Conservation (phyloP, 2,797 vertebrate species). For the Darevskia nairensis region DNA sequence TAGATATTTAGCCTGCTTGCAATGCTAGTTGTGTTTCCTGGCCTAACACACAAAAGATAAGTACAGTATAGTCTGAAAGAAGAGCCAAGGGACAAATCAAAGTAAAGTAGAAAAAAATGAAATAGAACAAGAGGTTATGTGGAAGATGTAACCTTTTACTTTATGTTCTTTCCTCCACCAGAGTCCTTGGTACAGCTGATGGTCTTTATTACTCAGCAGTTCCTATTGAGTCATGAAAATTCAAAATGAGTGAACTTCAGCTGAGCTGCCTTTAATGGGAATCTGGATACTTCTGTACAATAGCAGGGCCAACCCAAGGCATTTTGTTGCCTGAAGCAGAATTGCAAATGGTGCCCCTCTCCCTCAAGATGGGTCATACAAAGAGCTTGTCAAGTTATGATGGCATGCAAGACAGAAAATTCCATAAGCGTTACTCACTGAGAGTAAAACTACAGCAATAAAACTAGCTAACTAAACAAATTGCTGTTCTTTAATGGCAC, state of each 20-base stretch:
- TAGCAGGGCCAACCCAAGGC: no score
- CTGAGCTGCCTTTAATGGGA: background rate
- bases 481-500: background rate
- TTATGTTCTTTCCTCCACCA: background rate
- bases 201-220: background rate
- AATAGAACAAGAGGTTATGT: background rate
- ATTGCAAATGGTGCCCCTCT: background rate
- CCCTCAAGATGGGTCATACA: background rate
- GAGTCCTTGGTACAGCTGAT: constrained; percentile 8
- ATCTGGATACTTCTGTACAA: background rate
- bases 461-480: background rate
- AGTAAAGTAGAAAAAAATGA: background rate
- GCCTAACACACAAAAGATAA: background rate
- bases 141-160: background rate
- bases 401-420: background rate
- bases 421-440: background rate
- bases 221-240: background rate
- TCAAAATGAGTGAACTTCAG: background rate
- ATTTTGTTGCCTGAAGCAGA: background rate
- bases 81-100: background rate
- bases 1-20: no score
- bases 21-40: background rate
- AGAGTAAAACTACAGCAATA: background rate
- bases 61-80: background rate
- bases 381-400: background rate